These are phyloP conservation scores for Callimorpha dominula DNA, from an alignment of 2,888 invertebrate genomes.

Conservation along the genomic window DNA sequence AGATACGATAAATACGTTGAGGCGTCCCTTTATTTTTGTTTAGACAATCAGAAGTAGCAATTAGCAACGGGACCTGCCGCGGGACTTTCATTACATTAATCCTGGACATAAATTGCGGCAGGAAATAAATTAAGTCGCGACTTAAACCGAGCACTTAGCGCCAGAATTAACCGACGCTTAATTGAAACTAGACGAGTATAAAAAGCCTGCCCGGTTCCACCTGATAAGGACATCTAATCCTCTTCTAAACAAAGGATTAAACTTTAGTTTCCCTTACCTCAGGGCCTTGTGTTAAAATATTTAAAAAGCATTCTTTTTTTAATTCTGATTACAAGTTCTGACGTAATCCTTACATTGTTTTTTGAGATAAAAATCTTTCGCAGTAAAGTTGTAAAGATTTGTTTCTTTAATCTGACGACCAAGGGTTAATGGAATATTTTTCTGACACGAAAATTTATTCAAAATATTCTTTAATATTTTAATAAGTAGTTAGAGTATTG, in stretches of 20 bases:
- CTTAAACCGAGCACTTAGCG: slow-evolving; percentile 81
- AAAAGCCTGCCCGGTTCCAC: slow-evolving; percentile 64
- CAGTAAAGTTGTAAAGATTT: slow-evolving; percentile 57
- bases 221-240: slow-evolving; percentile 76
- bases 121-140: slow-evolving; percentile 80
- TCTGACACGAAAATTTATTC: background rate
- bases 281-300: slow-evolving; percentile 60
- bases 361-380: slow-evolving; percentile 65
- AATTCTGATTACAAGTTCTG: slow-evolving; percentile 73
- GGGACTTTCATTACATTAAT: slow-evolving; percentile 80
- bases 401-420: slow-evolving; percentile 51
- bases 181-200: slow-evolving; percentile 81
- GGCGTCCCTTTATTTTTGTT: slow-evolving; percentile 68
- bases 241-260: slow-evolving; percentile 76
- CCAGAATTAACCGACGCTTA: slow-evolving; percentile 79
- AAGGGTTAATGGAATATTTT: slow-evolving; percentile 50
- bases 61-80: slow-evolving; percentile 69
- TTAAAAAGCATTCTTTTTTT: slow-evolving; percentile 65
- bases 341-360: slow-evolving; percentile 73
- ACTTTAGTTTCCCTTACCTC: slow-evolving; percentile 58
- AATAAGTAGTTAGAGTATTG: background rate
- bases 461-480: background rate
- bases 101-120: slow-evolving; percentile 78
- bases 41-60: slow-evolving; percentile 78
- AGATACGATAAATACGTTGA: slow-evolving; percentile 52